Percentiles rank a stretch among this genome's conserved stretches.
Evolutionary conservation across 37 sponge, comb jelly and placozoan species (phyloP).

Genomic region (Tethya wilhelma): DNA sequence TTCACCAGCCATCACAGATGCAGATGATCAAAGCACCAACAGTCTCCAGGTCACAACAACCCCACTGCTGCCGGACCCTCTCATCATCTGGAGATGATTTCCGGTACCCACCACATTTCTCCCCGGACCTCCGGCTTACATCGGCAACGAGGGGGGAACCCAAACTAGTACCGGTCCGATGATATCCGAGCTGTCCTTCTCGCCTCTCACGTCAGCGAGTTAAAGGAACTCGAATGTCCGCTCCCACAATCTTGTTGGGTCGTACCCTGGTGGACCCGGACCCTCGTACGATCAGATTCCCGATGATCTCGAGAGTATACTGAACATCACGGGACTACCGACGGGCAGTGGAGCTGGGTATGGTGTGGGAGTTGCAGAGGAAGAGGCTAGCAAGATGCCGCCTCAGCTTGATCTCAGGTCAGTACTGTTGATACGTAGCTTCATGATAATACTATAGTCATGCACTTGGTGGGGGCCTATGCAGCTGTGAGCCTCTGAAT

Average conservation of each 20-base stretch:
- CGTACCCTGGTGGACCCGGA: neutral
- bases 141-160: neutral
- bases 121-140: neutral
- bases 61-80: too few species aligned
- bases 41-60: too few species aligned
- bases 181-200: slow-evolving; percentile 5
- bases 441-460: neutral
- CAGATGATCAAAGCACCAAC: too few species aligned
- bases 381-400: slow-evolving; percentile 28
- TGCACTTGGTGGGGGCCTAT: neutral
- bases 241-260: neutral
- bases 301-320: slow-evolving; percentile 54
- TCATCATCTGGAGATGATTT: too few species aligned
- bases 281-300: slow-evolving; percentile 12
- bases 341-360: slow-evolving; percentile 73
- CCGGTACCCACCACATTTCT: too few species aligned
- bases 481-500: neutral
- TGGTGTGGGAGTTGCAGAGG: slow-evolving; percentile 75
- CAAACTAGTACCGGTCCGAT: neutral
- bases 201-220: slow-evolving; percentile 49
- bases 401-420: slow-evolving; percentile 28
- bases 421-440: neutral
- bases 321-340: slow-evolving; percentile 46
- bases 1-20: too few species aligned
- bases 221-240: slow-evolving; percentile 22